A percentile compares a stretch with the other conserved stretches of the same genome.
Evolutionary conservation across 2,797 vertebrate genomes (phyloP).

Genomic region (Halcyon leucocephala): DNA sequence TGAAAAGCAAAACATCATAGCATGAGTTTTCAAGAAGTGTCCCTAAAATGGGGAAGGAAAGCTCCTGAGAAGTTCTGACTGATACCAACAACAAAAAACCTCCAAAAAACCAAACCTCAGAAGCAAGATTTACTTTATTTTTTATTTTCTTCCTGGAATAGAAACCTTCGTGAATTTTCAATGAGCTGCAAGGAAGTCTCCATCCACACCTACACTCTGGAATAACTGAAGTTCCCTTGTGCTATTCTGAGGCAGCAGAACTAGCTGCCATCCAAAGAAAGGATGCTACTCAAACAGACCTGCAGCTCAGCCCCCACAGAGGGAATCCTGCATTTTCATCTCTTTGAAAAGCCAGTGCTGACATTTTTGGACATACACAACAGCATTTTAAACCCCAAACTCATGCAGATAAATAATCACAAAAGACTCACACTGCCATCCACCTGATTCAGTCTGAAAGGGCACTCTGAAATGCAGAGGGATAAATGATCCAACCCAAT

Average conservation of each 20-base stretch:
- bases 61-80: neutral
- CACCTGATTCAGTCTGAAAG: neutral
- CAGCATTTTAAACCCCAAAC: neutral
- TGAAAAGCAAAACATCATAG: neutral
- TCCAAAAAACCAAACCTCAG: accelerated
- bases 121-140: neutral
- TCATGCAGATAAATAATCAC: neutral
- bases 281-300: neutral
- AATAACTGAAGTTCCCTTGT: neutral
- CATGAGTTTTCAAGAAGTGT: neutral
- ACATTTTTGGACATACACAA: neutral
- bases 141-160: neutral
- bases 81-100: neutral
- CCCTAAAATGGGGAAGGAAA: neutral
- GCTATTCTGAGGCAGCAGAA: neutral
- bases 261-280: neutral
- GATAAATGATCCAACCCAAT: neutral
- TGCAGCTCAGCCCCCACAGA: neutral
- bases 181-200: neutral
- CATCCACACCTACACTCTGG: neutral
- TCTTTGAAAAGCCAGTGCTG: neutral
- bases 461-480: neutral
- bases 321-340: neutral
- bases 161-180: neutral
- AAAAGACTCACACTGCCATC: neutral